Evolutionary conservation across 2,888 invertebrate genomes (phyloP).

Genomic region (Ophioninae sp.): DNA sequence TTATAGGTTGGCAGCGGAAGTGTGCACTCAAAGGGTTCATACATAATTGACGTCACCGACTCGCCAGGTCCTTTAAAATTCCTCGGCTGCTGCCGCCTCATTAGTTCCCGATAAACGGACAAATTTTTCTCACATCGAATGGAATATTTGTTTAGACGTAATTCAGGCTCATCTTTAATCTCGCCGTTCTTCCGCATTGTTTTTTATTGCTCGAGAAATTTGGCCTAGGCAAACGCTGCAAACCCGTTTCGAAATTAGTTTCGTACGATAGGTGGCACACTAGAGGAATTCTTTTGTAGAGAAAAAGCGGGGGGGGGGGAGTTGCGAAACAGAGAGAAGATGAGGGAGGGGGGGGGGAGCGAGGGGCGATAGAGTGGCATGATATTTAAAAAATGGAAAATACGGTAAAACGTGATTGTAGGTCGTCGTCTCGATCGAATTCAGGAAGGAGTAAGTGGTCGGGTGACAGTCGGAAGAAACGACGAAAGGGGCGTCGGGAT

Average conservation of each 20-base stretch:
- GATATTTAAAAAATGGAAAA: slow-evolving; percentile 47
- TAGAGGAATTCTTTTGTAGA: background rate
- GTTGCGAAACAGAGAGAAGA: background rate
- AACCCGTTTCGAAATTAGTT: background rate
- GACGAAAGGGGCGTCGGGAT: slow-evolving; percentile 66
- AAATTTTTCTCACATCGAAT: background rate
- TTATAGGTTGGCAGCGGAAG: too few species aligned
- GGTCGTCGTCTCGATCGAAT: slow-evolving; percentile 76
- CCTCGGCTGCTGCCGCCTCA: background rate
- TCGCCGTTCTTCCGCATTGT: background rate
- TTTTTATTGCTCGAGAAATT: background rate
- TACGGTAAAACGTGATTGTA: slow-evolving; percentile 67
- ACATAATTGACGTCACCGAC: background rate
- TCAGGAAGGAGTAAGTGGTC: slow-evolving; percentile 74
- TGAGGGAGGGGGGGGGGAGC: background rate
- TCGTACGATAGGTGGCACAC: background rate
- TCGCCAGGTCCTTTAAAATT: background rate
- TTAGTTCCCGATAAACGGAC: background rate
- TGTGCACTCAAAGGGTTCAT: background rate
- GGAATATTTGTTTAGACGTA: background rate
- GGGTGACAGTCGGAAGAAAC: slow-evolving; percentile 59
- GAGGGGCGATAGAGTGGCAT: background rate
- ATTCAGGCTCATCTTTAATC: background rate
- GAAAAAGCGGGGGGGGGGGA: background rate
- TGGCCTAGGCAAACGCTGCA: background rate